phyloP scores from a whole-genome alignment of 2,113 vertebrate species.

The Hydropotes inermis region DNA sequence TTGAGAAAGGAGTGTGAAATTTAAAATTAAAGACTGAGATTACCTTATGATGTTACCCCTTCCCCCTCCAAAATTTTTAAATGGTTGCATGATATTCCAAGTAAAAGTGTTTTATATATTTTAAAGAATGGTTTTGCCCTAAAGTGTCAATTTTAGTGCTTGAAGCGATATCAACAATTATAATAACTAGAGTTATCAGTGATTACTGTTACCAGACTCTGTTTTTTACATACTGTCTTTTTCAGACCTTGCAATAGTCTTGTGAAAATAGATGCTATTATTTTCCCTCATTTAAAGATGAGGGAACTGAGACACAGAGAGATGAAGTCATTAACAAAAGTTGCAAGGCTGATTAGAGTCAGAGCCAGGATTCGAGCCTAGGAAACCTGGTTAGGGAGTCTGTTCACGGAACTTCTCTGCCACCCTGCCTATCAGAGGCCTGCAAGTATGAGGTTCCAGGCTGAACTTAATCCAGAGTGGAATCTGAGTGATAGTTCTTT shows the following conservation, averaged over 20 bases:
- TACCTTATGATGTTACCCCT: neutral
- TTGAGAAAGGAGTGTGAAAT: neutral
- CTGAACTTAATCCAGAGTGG: neutral
- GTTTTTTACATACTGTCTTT: neutral
- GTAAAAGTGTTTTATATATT: neutral
- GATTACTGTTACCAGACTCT: neutral
- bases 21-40: slow-evolving; percentile 28
- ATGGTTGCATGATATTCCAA: neutral
- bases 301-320: neutral
- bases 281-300: slow-evolving; percentile 12
- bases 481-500: neutral
- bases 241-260: neutral
- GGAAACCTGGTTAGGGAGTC: neutral
- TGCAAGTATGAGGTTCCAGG: neutral
- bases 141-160: neutral
- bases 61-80: neutral
- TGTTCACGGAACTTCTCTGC: neutral
- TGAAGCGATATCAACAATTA: neutral
- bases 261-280: neutral
- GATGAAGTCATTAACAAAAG: neutral
- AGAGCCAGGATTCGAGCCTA: neutral
- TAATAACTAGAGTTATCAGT: neutral
- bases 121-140: neutral
- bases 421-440: neutral
- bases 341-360: neutral